Percentiles rank a stretch among this genome's conserved stretches.
These are phyloP conservation scores for Lacanobia wlatinum DNA, from an alignment of 2,888 invertebrate genomes.

Conservation along the genomic window DNA sequence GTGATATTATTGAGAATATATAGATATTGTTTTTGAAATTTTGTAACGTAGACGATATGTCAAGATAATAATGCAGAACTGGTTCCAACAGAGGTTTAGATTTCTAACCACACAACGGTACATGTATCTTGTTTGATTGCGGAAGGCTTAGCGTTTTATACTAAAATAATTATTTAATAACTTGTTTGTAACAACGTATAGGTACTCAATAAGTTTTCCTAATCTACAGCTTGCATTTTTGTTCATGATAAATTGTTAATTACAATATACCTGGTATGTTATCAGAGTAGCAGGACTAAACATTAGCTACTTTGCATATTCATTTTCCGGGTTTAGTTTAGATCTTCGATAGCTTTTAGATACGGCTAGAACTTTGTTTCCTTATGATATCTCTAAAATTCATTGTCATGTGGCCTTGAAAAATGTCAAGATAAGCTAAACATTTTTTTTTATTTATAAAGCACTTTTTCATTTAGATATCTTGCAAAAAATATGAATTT, in stretches of 20 bases:
- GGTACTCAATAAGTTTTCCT: slow-evolving; percentile 29
- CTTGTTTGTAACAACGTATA: slow-evolving; percentile 21
- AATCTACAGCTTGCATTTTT: slow-evolving; percentile 29
- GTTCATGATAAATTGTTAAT: slow-evolving; percentile 39
- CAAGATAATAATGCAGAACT: slow-evolving; percentile 31
- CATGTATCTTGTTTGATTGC: slow-evolving; percentile 27
- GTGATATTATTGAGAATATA: not conserved
- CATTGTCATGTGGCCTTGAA: not conserved
- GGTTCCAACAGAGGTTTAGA: slow-evolving; percentile 23
- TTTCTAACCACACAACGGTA: slow-evolving; percentile 36
- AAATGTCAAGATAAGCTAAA: not conserved
- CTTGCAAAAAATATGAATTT: not conserved
- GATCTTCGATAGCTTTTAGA: slow-evolving; percentile 10
- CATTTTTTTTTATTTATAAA: not conserved
- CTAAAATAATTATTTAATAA: slow-evolving; percentile 43
- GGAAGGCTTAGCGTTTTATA: slow-evolving; percentile 45
- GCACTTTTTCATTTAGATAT: slow-evolving; percentile 6
- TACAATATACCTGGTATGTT: slow-evolving; percentile 11
- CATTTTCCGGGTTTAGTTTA: slow-evolving; percentile 25
- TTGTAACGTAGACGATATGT: slow-evolving; percentile 6
- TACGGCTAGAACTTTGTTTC: not conserved
- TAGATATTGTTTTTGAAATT: not conserved
- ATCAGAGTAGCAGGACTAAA: slow-evolving; percentile 12
- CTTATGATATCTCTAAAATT: slow-evolving; percentile 6
- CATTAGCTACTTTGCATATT: slow-evolving; percentile 5